Conservation (phyloP, 1,140 invertebrate genomes). For the Drosophila guanche region DNA sequence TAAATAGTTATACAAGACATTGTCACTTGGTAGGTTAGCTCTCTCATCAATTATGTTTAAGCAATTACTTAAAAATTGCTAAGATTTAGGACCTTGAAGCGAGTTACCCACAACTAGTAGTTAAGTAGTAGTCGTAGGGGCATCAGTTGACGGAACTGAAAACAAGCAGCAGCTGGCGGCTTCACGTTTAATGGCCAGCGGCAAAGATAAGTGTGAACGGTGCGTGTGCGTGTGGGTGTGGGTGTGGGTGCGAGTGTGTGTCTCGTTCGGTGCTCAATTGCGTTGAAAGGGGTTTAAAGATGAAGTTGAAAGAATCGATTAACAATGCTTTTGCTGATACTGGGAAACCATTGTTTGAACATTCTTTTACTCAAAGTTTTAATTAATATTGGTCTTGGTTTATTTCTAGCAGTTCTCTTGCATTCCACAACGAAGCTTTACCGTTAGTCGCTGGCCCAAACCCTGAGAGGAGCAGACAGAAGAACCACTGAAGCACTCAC, state of each 20-base stretch:
- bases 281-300: constrained; percentile 7
- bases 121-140: no score
- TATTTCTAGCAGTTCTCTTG: constrained; percentile 13
- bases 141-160: constrained; percentile 8
- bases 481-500: constrained; percentile 17
- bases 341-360: no score
- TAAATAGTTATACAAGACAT: no score
- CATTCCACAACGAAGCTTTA: not conserved
- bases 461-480: not conserved
- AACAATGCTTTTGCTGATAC: not conserved
- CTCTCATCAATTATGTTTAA: no score
- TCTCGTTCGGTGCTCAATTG: constrained; percentile 4
- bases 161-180: constrained; percentile 8
- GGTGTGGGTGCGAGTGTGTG: constrained; percentile 12
- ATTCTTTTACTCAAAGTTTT: no score
- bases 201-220: constrained; percentile 11
- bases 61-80: no score
- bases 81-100: no score
- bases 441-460: constrained; percentile 30
- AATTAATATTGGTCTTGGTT: not conserved
- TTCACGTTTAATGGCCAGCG: constrained; percentile 12
- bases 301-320: constrained; percentile 23
- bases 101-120: no score
- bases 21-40: no score
- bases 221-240: constrained; percentile 15